These are phyloP conservation scores for Phalera bucephala DNA, from an alignment of 2,888 invertebrate genomes.

Conservation along the genomic window DNA sequence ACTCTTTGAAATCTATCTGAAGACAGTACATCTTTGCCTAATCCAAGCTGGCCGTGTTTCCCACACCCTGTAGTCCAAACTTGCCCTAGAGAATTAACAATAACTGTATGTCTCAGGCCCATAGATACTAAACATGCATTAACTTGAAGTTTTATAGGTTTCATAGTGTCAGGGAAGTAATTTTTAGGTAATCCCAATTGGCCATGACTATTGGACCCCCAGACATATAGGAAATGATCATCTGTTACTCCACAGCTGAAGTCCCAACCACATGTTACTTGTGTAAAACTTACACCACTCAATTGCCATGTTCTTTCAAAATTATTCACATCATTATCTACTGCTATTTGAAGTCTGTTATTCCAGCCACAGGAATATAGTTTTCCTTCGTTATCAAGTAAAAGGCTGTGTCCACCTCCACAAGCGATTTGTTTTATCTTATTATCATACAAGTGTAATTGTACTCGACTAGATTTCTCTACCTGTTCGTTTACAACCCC, in stretches of 20 bases:
- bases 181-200: constrained; percentile 87
- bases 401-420: constrained; percentile 90
- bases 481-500: constrained; percentile 87
- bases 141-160: constrained; percentile 64
- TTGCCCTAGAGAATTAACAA: constrained; percentile 84
- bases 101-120: constrained; percentile 87
- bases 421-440: constrained; percentile 86
- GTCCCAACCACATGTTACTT: constrained; percentile 92
- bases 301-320: constrained; percentile 85
- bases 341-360: constrained; percentile 87
- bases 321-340: constrained; percentile 70
- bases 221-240: constrained; percentile 87
- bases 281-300: constrained; percentile 80
- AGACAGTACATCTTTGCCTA: constrained; percentile 62
- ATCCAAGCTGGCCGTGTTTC: constrained; percentile 86
- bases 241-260: constrained; percentile 89
- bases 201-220: constrained; percentile 92
- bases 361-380: constrained; percentile 92
- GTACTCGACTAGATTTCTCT: constrained; percentile 77
- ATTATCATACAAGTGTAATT: constrained; percentile 61
- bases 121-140: constrained; percentile 84
- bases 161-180: constrained; percentile 60
- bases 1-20: constrained; percentile 79
- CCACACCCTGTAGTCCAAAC: constrained; percentile 86
- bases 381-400: constrained; percentile 86